These are phyloP conservation scores for Frankliniella fusca DNA, from an alignment of 2,888 invertebrate species.

Conservation along the genomic window DNA sequence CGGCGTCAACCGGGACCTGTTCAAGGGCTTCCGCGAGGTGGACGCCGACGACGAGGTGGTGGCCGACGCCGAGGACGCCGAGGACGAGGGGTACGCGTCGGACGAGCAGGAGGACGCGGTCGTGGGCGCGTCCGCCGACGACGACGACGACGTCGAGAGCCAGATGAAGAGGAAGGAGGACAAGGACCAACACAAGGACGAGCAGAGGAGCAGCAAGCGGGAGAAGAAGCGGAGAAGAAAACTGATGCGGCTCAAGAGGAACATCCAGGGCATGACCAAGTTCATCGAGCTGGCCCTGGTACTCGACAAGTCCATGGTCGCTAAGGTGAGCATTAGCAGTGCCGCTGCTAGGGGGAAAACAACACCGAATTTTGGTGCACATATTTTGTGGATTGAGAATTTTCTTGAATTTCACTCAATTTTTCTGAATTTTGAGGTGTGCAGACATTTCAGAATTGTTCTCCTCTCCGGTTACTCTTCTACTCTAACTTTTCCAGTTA, in stretches of 20 bases:
- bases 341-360: too few species aligned
- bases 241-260: slow-evolving; percentile 55
- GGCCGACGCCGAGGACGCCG: neutral
- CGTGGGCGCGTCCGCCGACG: neutral
- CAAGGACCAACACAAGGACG: slow-evolving; percentile 42
- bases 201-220: slow-evolving; percentile 39
- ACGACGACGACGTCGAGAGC: neutral
- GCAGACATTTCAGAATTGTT: too few species aligned
- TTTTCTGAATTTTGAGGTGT: too few species aligned
- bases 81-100: neutral
- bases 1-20: neutral
- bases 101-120: neutral
- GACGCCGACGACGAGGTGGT: slow-evolving; percentile 1
- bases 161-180: neutral
- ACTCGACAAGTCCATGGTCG: slow-evolving; percentile 90
- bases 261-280: slow-evolving; percentile 86
- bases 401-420: too few species aligned
- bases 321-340: slow-evolving; percentile 40
- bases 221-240: neutral
- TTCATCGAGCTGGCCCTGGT: slow-evolving; percentile 95
- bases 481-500: slow-evolving; percentile 22
- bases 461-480: neutral
- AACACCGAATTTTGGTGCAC: too few species aligned
- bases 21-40: slow-evolving; percentile 15
- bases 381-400: too few species aligned